Evolutionary conservation across 2,113 vertebrate genomes (phyloP).

Genomic region (Thryonomys swinderianus): DNA sequence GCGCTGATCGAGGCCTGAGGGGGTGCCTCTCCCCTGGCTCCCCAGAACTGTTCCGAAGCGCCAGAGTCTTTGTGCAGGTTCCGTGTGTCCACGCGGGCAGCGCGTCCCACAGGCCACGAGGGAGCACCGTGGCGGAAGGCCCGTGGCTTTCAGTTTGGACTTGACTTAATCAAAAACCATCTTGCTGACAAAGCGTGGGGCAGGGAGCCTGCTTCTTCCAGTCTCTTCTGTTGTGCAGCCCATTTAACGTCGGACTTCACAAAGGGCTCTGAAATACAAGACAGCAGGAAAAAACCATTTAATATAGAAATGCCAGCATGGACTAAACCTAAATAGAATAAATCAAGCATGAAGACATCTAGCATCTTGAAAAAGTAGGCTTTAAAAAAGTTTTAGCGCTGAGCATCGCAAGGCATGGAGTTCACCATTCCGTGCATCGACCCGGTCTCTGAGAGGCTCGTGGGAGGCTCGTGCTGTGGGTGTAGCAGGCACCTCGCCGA

Average conservation of each 20-base stretch:
- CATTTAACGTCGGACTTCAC: constrained; percentile 63
- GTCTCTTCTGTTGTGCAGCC: constrained; percentile 69
- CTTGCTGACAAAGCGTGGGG: constrained; percentile 65
- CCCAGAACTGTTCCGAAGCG: constrained; percentile 31
- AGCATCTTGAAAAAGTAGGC: constrained; percentile 15
- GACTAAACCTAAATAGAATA: constrained; percentile 30
- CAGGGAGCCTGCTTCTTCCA: constrained; percentile 57
- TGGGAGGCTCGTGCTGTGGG: not conserved
- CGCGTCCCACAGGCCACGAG: constrained; percentile 11
- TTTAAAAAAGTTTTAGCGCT: not conserved
- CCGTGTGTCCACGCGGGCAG: not conserved
- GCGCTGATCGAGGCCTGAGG: not conserved
- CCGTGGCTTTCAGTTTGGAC: constrained; percentile 76
- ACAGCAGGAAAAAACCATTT: constrained; percentile 66
- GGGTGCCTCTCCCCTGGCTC: not conserved
- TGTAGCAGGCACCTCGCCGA: not conserved
- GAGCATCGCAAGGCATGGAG: not conserved
- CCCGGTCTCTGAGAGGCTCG: not conserved
- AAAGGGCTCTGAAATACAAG: constrained; percentile 69
- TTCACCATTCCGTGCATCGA: not conserved
- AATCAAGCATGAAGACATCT: constrained; percentile 61
- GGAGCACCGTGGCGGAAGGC: constrained; percentile 54
- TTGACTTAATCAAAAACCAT: constrained; percentile 78
- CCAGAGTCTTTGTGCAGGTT: constrained; percentile 48
- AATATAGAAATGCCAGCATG: constrained; percentile 67